Base-by-base conservation (phyloP, 2,797 vertebrate species). In the Myripristis jacobus region DNA sequence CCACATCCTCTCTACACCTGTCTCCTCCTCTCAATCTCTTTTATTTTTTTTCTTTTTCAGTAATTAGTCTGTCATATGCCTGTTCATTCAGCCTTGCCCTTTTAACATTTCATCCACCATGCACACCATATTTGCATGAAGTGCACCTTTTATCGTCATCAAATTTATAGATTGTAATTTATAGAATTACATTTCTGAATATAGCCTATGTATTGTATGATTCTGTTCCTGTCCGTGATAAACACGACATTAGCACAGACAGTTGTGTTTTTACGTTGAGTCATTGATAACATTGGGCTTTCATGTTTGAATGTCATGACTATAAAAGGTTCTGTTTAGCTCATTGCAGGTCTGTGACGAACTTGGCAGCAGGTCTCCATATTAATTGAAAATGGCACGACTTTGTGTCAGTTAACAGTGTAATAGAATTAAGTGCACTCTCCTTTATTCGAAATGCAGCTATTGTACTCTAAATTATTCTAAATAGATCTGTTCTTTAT, bases 111-210 rank as follows among this genome's bases (percentile, higher is more conserved):
- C n/a, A 47, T 7, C 44, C n/a, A 19, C 44, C 9, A n/a, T 47
- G 9, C 2, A 19, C 8, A 2, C 18, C n/a, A 41, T 41, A 41
- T 41, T 41, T 41, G 15, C 38, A 15, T 41, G 3, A 41, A 41
- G 24, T 41, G 11, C 44, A 44, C 19, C 18, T 58, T 64, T 63
- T 64, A 57, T 52, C 34, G 9, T 27, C 13, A 12, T 22, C 57
- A 46, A 46, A 46, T 46, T 16, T 46, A 19, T 47, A n/a, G 44
- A 47, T 47, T 6, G 6, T 3, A 29, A n/a, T n/a, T n/a, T n/a
- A n/a, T 44, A 4, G 34, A 38, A 38, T 11, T 38, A 38, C 43
- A 44, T 15, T 44, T 15, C n/a, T 44, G 1, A 16, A 44, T n/a
- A 2, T 16, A n/a, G n/a, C n/a, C n/a, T n/a, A n/a, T n/a, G n/a